Conservation (phyloP, 2,113 vertebrate genomes). For the Actinemys pallida region DNA sequence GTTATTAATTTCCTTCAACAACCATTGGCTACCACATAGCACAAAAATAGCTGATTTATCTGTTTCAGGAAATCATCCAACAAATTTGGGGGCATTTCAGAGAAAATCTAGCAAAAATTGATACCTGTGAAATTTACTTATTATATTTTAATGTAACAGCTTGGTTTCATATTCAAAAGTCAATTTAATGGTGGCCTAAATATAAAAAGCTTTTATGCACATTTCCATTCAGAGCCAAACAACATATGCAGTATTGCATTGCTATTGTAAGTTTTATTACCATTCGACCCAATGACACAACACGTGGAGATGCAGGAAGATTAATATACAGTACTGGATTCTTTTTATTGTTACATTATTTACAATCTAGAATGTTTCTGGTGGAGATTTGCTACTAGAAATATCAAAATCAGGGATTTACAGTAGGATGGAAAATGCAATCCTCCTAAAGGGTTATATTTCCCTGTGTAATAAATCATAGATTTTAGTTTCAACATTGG, state of each 20-base stretch:
- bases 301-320: neutral
- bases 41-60: neutral
- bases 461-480: neutral
- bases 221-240: neutral
- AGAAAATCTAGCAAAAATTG: neutral
- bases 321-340: neutral
- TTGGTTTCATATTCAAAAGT: constrained; percentile 43
- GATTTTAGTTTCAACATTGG: neutral
- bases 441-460: neutral
- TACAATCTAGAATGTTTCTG: neutral
- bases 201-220: neutral
- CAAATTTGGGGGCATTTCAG: neutral
- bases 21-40: neutral
- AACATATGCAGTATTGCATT: neutral
- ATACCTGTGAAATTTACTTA: neutral
- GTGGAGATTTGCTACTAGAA: neutral
- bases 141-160: neutral
- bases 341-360: neutral
- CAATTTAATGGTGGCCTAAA: neutral
- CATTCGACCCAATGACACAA: neutral
- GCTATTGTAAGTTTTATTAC: neutral
- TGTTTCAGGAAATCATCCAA: neutral
- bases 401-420: constrained; percentile 10
- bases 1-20: constrained; percentile 48
- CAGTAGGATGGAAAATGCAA: neutral